Evolutionary conservation across 2,113 vertebrate species (phyloP).

Genomic region (Fulica atra): DNA sequence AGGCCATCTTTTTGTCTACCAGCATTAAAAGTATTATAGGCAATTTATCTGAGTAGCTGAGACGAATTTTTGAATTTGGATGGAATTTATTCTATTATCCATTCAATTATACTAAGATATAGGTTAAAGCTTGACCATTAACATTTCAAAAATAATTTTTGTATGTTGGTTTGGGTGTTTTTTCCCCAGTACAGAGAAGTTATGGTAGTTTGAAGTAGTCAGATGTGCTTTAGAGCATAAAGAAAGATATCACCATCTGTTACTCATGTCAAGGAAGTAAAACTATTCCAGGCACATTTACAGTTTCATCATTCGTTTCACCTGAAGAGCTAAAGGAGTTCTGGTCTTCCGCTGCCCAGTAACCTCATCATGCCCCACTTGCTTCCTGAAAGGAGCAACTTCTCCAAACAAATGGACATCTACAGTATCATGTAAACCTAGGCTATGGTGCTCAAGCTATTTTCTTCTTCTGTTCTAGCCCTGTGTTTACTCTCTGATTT

Average conservation of each 20-base stretch:
- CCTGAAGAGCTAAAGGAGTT: neutral
- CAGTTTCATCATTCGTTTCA: neutral
- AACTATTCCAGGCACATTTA: neutral
- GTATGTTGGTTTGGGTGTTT: neutral
- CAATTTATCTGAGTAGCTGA: neutral
- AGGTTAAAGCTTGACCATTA: neutral
- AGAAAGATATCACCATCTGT: neutral
- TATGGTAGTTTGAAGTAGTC: neutral
- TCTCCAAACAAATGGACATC: neutral
- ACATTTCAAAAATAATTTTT: neutral
- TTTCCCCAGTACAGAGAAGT: neutral
- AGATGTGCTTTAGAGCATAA: neutral
- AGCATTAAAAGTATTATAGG: neutral
- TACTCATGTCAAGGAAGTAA: neutral
- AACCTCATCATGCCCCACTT: neutral
- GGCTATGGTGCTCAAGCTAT: neutral
- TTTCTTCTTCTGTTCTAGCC: neutral
- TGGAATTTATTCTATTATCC: neutral
- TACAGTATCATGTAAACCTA: neutral
- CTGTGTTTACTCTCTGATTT: neutral
- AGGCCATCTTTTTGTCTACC: neutral
- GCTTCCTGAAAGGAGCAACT: neutral
- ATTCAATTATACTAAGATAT: neutral
- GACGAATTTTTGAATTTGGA: neutral
- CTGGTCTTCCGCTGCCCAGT: neutral